Evolutionary conservation across 2,113 vertebrate species (phyloP), one percentile per base, ranked within the genome.

Genomic region (Eira barbara): DNA sequence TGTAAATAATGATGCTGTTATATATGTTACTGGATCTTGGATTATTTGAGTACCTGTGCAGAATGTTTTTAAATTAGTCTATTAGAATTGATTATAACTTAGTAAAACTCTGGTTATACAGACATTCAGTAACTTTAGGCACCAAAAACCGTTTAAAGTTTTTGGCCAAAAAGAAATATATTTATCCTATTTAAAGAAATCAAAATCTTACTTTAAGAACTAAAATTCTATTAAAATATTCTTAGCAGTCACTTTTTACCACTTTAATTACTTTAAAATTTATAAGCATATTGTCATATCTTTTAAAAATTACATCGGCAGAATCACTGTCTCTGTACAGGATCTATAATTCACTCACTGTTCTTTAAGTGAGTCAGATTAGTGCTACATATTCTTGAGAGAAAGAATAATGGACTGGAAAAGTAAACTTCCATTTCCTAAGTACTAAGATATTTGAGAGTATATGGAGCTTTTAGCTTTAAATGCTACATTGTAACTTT

Each of bases 1-100:
- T 49, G 17, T 93, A 94, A 89, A 88, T 88, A 93, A 49, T 88
- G 93, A 89, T 89, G 78, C 18, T 55, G 12, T 74, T 92, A 27
- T 36, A 65, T 85, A 49, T 88, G 15, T 65, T 96, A 91, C 31
- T 97, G 78, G 39, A 78, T 97, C 96, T 91, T 96, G 57, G 96
- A 78, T 39, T 3, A 86, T 83, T 83, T 29, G 61, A 91, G 65
- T 90, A 90, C 63, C 27, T 71, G 57, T 83, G 25, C 15, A 45
- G 45, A 93, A 29, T 79, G 42, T 31, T 94, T 97, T 95, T 81
- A 97, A 97, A 67, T 84, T 85, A 55, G 71, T 55, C 14, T 67
- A 61, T 47, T 84, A 81, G 63, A 84, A 82, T 71, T 97, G n/a
- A 86, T 89, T 96, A 81, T 80, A 91, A 87, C 27, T 85, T 87